Base-by-base conservation (phyloP, 1,140 invertebrate genomes). In the Tetramorium parvispinum region DNA sequence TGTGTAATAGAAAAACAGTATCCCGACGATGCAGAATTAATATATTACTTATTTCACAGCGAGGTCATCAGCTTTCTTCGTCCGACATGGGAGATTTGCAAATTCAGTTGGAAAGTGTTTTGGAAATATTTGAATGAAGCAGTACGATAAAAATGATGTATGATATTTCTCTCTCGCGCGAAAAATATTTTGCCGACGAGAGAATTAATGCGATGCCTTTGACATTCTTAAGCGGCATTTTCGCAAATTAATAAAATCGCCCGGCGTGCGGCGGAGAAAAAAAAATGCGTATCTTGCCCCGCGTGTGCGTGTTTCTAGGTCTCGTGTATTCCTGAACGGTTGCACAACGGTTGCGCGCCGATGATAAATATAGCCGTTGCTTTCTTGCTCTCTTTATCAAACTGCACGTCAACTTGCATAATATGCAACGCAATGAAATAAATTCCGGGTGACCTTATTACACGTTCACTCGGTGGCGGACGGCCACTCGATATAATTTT, bases 361-460 rank as follows among this genome's bases (percentile, higher is more conserved):
- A 27, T 61, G 70, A 85, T 85, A 85, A 85, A 85, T 85, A 85
- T 85, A 85, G 70, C 70, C 57, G 70, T 75, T 61, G 61, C 68
- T 76, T 85, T 85, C 81, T 85, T 85, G 81, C 81, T 76, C 81
- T 85, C 81, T 85, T 85, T 85, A 85, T 85, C 81, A 85, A 85
- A 76, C 70, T 53, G 68, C 32, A 76, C 70, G 81, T 85, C 81
- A 76, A 81, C 81, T 76, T 85, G 81, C 70, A 76, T 85, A 85
- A 85, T 85, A 63, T 59, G 68, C 43, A 32, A 75, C 53, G 81
- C 81, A 61, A 76, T 63, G 81, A 85, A 85, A 85, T 85, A 76
- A 85, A 85, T 85, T 85, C 81, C 81, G 46, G 53, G 70, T 73
- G 81, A 76, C 71, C 81, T 85, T 85, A 85, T 76, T 63, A 85